Evolutionary conservation across 2,888 invertebrate genomes (phyloP).

Genomic region (Stenodema calcarata): DNA sequence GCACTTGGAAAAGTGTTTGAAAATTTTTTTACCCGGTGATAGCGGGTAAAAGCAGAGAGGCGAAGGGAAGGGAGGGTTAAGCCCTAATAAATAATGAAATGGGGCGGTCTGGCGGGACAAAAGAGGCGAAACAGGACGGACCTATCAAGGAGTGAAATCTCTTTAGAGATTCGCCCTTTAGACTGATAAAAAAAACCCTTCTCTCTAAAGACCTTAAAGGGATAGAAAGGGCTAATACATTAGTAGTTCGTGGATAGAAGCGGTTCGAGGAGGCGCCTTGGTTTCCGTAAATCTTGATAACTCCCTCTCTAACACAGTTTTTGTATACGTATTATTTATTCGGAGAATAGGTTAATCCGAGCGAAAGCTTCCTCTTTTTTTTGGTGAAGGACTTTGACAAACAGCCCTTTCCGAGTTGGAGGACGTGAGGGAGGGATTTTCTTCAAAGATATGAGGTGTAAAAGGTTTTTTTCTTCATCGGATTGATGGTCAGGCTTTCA

Average conservation of each 20-base stretch:
- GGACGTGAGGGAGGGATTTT: too few relatives aligned
- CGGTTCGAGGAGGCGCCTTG: not conserved
- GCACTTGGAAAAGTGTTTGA: not conserved
- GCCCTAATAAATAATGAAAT: not conserved
- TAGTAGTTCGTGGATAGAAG: not conserved
- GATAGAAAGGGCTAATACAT: not conserved
- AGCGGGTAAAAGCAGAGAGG: too few relatives aligned
- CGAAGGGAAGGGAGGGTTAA: not conserved
- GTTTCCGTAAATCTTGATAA: not conserved
- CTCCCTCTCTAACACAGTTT: not conserved
- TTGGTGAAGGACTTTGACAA: not conserved
- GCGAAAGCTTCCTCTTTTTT: not conserved
- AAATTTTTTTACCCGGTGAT: not conserved
- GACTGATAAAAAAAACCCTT: not conserved
- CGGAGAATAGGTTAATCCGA: not conserved
- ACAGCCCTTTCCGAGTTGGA: not conserved
- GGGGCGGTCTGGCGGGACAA: not conserved
- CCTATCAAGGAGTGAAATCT: not conserved
- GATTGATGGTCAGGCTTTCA: too few relatives aligned
- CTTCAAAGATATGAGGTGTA: too few relatives aligned
- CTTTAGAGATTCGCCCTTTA: not conserved
- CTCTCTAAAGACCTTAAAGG: not conserved
- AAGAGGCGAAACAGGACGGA: not conserved
- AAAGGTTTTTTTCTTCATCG: too few relatives aligned
- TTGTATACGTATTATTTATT: not conserved